These are phyloP conservation scores for Drosophila subquinaria DNA, from an alignment of 2,888 invertebrate genomes.

Conservation along the genomic window DNA sequence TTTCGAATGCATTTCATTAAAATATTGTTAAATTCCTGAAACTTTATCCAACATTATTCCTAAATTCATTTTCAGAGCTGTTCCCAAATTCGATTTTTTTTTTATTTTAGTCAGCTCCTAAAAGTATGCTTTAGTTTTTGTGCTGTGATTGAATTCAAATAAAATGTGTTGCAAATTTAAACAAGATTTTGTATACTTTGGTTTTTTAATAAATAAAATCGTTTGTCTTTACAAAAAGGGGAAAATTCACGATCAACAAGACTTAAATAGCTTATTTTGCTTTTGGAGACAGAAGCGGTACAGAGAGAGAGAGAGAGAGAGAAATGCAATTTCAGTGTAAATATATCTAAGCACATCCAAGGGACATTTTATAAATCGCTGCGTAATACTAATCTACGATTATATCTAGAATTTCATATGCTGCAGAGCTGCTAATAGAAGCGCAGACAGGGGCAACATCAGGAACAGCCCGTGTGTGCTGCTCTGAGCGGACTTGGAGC, in stretches of 20 bases:
- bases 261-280: slow-evolving; percentile 50
- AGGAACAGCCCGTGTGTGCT: slow-evolving; percentile 29
- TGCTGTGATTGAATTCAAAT: background rate
- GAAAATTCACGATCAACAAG: slow-evolving; percentile 70
- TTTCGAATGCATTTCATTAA: background rate
- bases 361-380: slow-evolving; percentile 38
- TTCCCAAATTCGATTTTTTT: background rate
- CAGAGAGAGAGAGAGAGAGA: slow-evolving; percentile 22
- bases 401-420: slow-evolving; percentile 38
- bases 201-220: slow-evolving; percentile 80
- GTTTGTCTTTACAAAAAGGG: slow-evolving; percentile 70
- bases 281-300: slow-evolving; percentile 37
- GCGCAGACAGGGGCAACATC: slow-evolving; percentile 24
- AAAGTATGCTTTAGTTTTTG: slow-evolving; percentile 4
- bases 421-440: slow-evolving; percentile 17
- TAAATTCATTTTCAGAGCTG: background rate
- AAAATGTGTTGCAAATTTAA: background rate
- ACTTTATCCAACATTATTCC: too few relatives aligned
- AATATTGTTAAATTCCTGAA: background rate
- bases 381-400: slow-evolving; percentile 44
- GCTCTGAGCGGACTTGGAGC: slow-evolving; percentile 64
- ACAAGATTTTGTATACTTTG: slow-evolving; percentile 66
- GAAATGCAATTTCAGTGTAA: slow-evolving; percentile 46
- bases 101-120: background rate
- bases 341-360: slow-evolving; percentile 34